Conservation (phyloP, 2,113 vertebrate species). For the Nothocercus nigrocapillus region DNA sequence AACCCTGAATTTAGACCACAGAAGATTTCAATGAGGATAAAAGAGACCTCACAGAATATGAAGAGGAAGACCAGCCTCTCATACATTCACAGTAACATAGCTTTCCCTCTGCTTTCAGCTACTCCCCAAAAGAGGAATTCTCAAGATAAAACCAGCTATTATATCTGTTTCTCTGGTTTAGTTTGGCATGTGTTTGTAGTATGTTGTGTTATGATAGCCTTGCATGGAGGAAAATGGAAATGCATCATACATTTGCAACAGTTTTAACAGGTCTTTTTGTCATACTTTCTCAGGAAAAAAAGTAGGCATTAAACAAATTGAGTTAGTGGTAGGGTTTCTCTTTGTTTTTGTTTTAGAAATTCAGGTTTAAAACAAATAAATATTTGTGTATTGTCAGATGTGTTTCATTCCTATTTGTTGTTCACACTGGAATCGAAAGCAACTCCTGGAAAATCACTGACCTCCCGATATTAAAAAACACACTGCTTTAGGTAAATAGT, state of each 20-base stretch:
- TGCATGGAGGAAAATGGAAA: background rate
- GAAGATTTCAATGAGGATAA: background rate
- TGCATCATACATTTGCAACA: background rate
- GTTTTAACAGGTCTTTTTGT: background rate
- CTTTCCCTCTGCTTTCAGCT: background rate
- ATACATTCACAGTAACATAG: background rate
- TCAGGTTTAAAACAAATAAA: background rate
- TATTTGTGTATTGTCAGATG: fast-evolving
- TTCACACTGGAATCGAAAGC: background rate
- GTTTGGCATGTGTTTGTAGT: too few species aligned
- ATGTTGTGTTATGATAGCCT: background rate
- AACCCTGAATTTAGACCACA: background rate
- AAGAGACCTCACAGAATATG: background rate
- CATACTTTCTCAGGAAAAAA: background rate
- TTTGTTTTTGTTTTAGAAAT: background rate
- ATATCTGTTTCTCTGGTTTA: background rate
- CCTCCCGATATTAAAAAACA: background rate
- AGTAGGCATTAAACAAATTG: background rate
- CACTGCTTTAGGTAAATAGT: background rate
- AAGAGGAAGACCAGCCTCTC: background rate
- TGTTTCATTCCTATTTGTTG: background rate
- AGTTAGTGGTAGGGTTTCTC: background rate
- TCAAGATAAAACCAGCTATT: background rate
- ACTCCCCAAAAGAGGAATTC: background rate
- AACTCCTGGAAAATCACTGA: background rate